These are phyloP conservation scores for Patella ulyssiponensis DNA, from an alignment of 2,888 invertebrate genomes.

Conservation along the genomic window DNA sequence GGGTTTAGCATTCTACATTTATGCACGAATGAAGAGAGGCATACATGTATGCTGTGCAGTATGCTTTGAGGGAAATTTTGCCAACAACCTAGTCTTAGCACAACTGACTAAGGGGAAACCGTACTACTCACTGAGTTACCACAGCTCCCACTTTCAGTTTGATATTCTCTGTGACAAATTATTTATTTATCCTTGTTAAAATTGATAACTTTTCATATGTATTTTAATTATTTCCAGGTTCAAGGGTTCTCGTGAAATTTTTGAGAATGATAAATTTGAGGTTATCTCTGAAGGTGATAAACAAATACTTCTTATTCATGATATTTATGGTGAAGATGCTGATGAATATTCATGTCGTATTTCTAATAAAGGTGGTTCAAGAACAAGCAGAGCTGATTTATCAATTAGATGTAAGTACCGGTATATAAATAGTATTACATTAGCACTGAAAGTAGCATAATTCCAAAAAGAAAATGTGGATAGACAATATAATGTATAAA, in stretches of 20 bases:
- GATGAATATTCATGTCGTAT: constrained; percentile 98
- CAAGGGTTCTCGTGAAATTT: constrained; percentile 97
- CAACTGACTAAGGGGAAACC: too few relatives aligned
- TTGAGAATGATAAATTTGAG: constrained; percentile 90
- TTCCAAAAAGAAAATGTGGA: too few relatives aligned
- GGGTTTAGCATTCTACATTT: too few relatives aligned
- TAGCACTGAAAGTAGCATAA: too few relatives aligned
- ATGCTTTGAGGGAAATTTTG: too few relatives aligned
- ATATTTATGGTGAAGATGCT: constrained; percentile 97
- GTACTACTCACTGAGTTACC: neutral
- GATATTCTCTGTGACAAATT: neutral
- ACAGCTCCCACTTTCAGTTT: neutral
- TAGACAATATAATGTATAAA: too few relatives aligned
- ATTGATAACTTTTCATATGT: neutral
- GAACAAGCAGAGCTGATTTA: constrained; percentile 95
- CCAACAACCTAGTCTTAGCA: too few relatives aligned
- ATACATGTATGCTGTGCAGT: too few relatives aligned
- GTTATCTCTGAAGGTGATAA: constrained; percentile 90
- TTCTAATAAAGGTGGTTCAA: constrained; percentile 93
- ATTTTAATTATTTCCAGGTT: constrained; percentile 75
- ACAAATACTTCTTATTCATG: constrained; percentile 89
- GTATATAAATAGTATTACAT: constrained; percentile 66
- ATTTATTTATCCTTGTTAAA: neutral
- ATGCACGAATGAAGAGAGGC: too few relatives aligned
- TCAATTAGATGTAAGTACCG: constrained; percentile 92